phyloP scores from a whole-genome alignment of 2,113 vertebrate species.

The Alaudala cheleensis region DNA sequence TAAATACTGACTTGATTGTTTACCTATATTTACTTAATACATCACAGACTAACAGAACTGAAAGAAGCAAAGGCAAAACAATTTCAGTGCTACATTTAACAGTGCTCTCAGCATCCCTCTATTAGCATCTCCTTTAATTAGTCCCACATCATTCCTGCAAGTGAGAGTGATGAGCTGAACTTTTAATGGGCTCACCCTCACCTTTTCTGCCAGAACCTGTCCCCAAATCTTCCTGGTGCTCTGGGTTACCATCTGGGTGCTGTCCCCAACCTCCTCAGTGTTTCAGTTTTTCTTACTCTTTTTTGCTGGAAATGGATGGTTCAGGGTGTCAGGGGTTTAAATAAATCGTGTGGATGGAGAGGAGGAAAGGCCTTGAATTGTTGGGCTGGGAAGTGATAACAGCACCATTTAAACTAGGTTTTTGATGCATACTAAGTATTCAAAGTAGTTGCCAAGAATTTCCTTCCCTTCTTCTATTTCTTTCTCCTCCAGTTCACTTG shows the following conservation, averaged over 20 bases:
- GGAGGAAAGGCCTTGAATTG: not conserved
- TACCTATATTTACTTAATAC: not conserved
- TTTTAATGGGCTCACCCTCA: not conserved
- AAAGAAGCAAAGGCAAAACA: not conserved
- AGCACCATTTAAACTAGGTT: not conserved
- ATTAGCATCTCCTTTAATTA: not conserved
- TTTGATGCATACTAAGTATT: not conserved
- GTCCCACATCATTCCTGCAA: not conserved
- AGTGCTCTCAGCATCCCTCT: not conserved
- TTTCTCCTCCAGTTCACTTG: not conserved
- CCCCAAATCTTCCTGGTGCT: not conserved
- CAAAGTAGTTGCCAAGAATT: not conserved
- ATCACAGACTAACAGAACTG: not conserved
- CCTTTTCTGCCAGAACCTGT: not conserved
- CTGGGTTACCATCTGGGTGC: not conserved
- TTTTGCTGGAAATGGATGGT: not conserved
- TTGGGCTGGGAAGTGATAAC: not conserved
- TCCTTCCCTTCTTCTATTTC: not conserved
- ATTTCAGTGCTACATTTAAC: not conserved
- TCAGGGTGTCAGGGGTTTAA: not conserved
- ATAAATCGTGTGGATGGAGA: not conserved
- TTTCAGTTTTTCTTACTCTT: not conserved
- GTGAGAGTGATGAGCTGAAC: not conserved
- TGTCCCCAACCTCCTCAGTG: fast-evolving
- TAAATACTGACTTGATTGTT: not conserved